Base-by-base conservation (phyloP, 2,113 vertebrate species). In the Echinops telfairi region DNA sequence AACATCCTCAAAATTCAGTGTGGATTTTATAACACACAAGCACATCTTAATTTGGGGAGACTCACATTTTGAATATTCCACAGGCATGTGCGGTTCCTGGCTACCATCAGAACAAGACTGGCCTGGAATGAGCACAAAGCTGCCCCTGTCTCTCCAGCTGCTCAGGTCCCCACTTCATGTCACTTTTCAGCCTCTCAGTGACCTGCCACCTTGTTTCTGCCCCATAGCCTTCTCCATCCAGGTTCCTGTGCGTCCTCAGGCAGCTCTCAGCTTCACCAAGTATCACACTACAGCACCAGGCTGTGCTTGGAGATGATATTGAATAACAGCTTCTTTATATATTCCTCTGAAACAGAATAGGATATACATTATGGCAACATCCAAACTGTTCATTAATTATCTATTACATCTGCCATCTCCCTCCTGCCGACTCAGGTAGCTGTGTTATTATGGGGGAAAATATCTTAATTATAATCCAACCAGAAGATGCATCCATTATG, bases 401-500 rank as follows among this genome's bases (percentile, higher is more conserved):
- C 90, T 93, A 64, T 88, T 91, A 86, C 22, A n/a, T 92, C 91
- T 93, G 94, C 83, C 75, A 86, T 94, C 92, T 96, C 82, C 57
- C 29, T 96, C 76, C 70, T 94, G 81, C 88, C 94, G 91, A 70
- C 91, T 1, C 36, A 96, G 85, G 97, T 88, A 95, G 91, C 85
- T 87, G 38, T 75, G 94, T 90, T 91, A 95, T 91, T 92, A 86
- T 27, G 6, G 6, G 53, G 38, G 25, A 25, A 82, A 70, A 94
- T 90, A 94, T 80, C 90, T 96, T 95, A 94, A 96, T 96, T 96
- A 95, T 89, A 94, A 93, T 96, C 82, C 94, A 94, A 91, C 95
- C 85, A 83, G 91, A 93, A 91, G 94, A 94, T 58, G 78, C 89
- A 91, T 96, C 94, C 91, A 94, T 94, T 95, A 93, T 91, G 87